Evolutionary conservation across 2,113 vertebrate species (phyloP), one percentile per base, ranked within the genome.

Genomic region (Notothenia coriiceps): DNA sequence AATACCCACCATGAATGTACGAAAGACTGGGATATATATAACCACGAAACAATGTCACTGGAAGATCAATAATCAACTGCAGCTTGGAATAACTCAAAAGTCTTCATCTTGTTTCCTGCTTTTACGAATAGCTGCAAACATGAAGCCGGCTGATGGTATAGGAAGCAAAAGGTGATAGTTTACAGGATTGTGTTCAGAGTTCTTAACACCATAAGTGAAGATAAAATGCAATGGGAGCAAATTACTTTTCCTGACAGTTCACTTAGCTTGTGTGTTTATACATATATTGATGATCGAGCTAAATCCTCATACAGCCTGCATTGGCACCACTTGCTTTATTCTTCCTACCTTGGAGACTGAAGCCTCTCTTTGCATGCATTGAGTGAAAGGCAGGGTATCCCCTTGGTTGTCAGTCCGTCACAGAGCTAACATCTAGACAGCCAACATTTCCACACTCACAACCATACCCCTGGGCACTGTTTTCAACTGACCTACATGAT

Each of bases 21-120:
- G 22, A 9, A 70, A 60, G 84, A 65, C 4, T 1, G 6, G 29
- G 29, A 29, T 29, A 69, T 15, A 52, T 10, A 54, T 56, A 57
- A 17, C 20, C 43, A 77, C 66, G 44, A 66, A 67, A 57, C 35
- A 79, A 77, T 64, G 33, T 22, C 15, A 70, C 55, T 68, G 62
- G 63, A 76, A 68, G 18, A 61, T 60, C 52, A 71, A 64, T 67
- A 61, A 7, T 76, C 60, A 79, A 50, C 52, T 77, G 10, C 33
- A 62, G 35, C 69, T 20, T 11, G 46, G 52, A 73, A 47, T 69
- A 79, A 67, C 51, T 50, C 13, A 2, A 40, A 35, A 49, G 1
- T 13, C 25, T 79, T 46, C 12, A 20, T 47, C 50, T 51, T 15
- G 60, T 61, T 77, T 72, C 51, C 46, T 81, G 20, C n/a, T 55